These are phyloP conservation scores for Pyrgilauda ruficollis DNA, from an alignment of 2,113 vertebrate species.

Conservation along the genomic window DNA sequence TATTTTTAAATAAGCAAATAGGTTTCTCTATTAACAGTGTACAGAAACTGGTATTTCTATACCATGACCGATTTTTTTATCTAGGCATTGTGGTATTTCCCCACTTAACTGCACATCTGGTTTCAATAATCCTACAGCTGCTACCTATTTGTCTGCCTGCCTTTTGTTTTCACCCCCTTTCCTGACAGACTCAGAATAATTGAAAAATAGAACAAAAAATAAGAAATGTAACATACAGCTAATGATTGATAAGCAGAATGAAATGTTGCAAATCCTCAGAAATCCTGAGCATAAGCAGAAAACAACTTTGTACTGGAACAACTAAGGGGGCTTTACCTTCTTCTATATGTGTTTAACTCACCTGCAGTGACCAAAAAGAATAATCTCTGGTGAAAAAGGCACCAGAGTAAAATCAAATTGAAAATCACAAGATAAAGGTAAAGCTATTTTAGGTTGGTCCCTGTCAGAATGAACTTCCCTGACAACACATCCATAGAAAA, in stretches of 20 bases:
- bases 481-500: not conserved
- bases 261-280: not conserved
- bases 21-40: not conserved
- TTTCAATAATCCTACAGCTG: constrained; percentile 38
- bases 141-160: constrained; percentile 23
- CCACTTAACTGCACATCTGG: constrained; percentile 31
- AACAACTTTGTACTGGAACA: not conserved
- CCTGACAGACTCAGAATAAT: not conserved
- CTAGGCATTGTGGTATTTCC: not conserved
- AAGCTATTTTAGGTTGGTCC: not conserved
- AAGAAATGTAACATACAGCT: not conserved
- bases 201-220: not conserved
- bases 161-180: constrained; percentile 19
- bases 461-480: not conserved
- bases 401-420: not conserved
- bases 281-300: not conserved
- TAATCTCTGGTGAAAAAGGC: not conserved
- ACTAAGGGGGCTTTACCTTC: not conserved
- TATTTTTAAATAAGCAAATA: not conserved
- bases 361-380: not conserved
- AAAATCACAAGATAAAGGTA: constrained; percentile 16
- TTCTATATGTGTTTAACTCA: not conserved
- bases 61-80: not conserved
- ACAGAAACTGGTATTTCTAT: not conserved
- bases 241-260: not conserved